These are phyloP conservation scores for Notarius lentiginosus DNA, from an alignment of 2,113 vertebrate genomes.

Conservation along the genomic window DNA sequence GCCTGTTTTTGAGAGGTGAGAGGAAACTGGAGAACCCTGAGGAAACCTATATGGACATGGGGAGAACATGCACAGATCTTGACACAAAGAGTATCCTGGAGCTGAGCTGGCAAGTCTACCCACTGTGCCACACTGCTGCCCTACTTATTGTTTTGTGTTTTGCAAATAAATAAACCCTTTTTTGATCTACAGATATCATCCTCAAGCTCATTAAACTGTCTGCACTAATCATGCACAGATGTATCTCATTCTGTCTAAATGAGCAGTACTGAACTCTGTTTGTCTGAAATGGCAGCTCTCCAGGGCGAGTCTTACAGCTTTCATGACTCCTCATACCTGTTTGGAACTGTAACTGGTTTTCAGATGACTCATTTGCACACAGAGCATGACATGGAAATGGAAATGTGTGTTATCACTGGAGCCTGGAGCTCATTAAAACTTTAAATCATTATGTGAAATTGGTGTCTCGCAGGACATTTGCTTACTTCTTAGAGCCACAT, in stretches of 20 bases:
- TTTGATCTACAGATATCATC: not conserved
- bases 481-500: constrained; percentile 30
- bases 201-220: constrained; percentile 26
- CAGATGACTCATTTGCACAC: constrained; percentile 40
- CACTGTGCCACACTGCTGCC: not conserved
- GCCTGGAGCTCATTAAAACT: constrained; percentile 45
- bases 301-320: constrained; percentile 14
- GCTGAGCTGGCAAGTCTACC: not conserved
- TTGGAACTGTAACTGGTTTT: constrained; percentile 34
- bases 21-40: not conserved
- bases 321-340: constrained; percentile 22
- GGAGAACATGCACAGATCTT: not conserved
- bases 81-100: not conserved
- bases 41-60: not conserved
- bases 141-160: constrained; percentile 8
- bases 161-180: constrained; percentile 6
- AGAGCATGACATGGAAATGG: constrained; percentile 23
- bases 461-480: constrained; percentile 29
- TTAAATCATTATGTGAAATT: constrained; percentile 41
- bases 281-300: constrained; percentile 43
- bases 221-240: constrained; percentile 38
- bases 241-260: constrained; percentile 26
- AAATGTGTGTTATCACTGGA: constrained; percentile 22
- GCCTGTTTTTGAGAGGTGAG: not conserved
- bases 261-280: constrained; percentile 19